These are phyloP conservation scores for Ibycter americanus DNA, from an alignment of 2,797 vertebrate genomes.

Conservation along the genomic window DNA sequence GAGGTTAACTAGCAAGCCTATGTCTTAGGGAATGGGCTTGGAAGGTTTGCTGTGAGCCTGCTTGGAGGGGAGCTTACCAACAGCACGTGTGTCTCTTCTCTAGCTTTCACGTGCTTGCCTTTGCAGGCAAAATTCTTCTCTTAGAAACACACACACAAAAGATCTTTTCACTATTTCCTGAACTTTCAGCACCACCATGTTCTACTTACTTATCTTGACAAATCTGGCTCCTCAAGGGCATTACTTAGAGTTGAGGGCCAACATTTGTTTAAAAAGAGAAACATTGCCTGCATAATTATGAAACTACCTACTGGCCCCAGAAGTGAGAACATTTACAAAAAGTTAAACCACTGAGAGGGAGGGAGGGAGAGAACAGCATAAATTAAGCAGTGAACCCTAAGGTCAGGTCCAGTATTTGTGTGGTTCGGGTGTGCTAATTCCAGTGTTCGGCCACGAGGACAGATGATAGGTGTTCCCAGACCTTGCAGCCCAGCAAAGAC, in stretches of 20 bases:
- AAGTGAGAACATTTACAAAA: conserved; percentile 6
- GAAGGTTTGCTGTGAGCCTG: background rate
- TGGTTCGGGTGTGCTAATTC: background rate
- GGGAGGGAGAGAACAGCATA: background rate
- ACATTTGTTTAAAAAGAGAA: background rate
- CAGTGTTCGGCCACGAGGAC: background rate
- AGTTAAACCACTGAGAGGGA: background rate
- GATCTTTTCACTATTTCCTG: background rate
- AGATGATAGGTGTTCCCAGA: background rate
- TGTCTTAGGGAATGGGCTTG: background rate
- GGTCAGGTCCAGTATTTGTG: background rate
- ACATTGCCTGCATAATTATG: background rate
- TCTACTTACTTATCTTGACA: conserved; percentile 7
- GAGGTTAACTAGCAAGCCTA: background rate
- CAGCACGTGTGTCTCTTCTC: background rate
- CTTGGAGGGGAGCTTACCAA: background rate
- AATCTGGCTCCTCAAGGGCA: background rate
- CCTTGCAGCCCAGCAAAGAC: background rate
- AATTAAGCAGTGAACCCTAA: background rate
- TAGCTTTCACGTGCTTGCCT: background rate
- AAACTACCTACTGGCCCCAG: background rate
- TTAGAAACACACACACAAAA: background rate
- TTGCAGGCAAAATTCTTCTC: background rate
- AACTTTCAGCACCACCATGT: background rate
- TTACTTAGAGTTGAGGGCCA: background rate